These are phyloP conservation scores for Numenius phaeopus DNA, from an alignment of 2,797 vertebrate species.

Conservation along the genomic window DNA sequence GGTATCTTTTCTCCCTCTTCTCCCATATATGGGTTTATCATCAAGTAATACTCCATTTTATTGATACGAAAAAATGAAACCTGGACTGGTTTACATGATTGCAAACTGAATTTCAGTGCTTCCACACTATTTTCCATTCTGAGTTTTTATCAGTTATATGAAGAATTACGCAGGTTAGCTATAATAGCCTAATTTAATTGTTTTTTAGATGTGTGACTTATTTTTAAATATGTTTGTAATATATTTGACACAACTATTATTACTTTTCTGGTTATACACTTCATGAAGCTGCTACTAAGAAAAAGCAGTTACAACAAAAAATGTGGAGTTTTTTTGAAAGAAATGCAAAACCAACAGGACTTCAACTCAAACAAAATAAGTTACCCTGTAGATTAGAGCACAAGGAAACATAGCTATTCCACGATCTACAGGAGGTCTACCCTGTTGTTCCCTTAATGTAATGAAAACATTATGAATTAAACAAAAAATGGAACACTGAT, in stretches of 20 bases:
- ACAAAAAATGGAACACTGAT: constrained; percentile 47
- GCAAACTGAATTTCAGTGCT: neutral
- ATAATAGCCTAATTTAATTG: neutral
- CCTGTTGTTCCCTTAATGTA: constrained; percentile 60
- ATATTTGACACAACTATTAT: neutral
- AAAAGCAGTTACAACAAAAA: neutral
- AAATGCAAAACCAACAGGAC: constrained; percentile 10
- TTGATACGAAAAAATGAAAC: neutral
- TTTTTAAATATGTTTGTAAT: neutral
- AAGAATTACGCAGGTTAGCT: neutral
- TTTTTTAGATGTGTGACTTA: neutral
- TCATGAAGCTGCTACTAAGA: neutral
- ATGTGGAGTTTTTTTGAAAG: neutral
- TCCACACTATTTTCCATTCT: neutral
- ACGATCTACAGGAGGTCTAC: constrained; percentile 38
- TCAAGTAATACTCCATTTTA: neutral
- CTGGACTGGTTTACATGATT: neutral
- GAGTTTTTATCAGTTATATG: neutral
- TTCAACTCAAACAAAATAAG: constrained; percentile 25
- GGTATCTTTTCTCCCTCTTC: neutral
- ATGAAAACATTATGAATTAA: constrained; percentile 62
- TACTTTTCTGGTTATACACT: neutral
- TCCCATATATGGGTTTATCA: neutral
- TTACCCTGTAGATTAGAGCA: neutral
- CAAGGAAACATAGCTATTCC: constrained; percentile 26